Percentiles rank a stretch among this genome's conserved stretches.
These are phyloP conservation scores for Drosophila cardini DNA, from an alignment of 1,140 invertebrate genomes.

Conservation along the genomic window DNA sequence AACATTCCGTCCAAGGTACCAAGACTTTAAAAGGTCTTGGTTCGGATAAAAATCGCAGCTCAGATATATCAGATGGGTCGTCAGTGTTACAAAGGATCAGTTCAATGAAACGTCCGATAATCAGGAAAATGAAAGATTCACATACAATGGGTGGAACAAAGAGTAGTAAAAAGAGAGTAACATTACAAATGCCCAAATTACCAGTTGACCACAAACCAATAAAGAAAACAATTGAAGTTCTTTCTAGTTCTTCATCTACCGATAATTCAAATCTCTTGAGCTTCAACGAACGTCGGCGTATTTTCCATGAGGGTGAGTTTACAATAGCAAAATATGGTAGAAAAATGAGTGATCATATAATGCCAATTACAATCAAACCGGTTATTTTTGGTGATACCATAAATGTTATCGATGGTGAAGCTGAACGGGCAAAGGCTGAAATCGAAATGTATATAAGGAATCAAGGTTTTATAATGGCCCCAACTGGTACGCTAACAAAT, in stretches of 20 bases:
- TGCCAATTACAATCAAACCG: conserved; percentile 1
- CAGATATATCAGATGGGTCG: not conserved
- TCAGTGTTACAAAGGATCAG: not conserved
- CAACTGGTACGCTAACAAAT: conserved; percentile 5
- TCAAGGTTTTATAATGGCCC: not conserved
- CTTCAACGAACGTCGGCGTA: conserved; percentile 27
- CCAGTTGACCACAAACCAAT: not conserved
- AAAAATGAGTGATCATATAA: conserved; percentile 26
- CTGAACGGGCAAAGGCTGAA: not conserved
- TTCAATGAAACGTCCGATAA: not conserved
- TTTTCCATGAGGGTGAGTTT: conserved; percentile 21
- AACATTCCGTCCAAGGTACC: not conserved
- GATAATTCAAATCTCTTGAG: not conserved
- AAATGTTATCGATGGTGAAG: not conserved
- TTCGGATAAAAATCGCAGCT: not conserved
- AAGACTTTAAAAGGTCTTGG: too few species aligned
- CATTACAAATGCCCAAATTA: not conserved
- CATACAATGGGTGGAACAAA: not conserved
- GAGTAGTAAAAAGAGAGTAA: not conserved
- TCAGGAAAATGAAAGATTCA: not conserved
- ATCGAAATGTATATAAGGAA: not conserved
- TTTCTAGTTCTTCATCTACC: not conserved
- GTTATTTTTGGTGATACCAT: not conserved
- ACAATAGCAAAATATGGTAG: conserved; percentile 23
- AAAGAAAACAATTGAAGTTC: not conserved